These are phyloP conservation scores for Orussus abietinus DNA, from an alignment of 1,140 invertebrate genomes.

Conservation along the genomic window DNA sequence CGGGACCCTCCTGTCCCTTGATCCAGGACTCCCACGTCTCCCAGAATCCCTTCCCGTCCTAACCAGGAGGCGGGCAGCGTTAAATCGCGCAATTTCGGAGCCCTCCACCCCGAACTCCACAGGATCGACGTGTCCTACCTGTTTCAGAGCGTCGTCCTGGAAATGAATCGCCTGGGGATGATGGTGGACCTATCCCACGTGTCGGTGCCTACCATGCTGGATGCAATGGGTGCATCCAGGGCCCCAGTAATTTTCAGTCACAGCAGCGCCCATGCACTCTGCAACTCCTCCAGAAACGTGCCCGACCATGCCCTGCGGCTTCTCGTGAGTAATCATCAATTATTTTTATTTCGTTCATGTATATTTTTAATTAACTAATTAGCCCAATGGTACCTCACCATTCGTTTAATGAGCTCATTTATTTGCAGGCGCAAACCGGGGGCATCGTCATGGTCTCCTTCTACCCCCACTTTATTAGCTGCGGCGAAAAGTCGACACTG, in stretches of 20 bases:
- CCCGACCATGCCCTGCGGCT: conserved; percentile 75
- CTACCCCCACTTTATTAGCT: conserved; percentile 81
- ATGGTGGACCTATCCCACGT: conserved; percentile 87
- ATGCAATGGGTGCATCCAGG: conserved; percentile 67
- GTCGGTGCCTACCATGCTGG: conserved; percentile 73
- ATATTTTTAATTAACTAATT: too few species aligned
- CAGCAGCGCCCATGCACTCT: conserved; percentile 79
- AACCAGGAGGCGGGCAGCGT: too few species aligned
- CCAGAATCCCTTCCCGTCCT: too few species aligned
- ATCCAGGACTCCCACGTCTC: too few species aligned
- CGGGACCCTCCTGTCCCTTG: too few species aligned
- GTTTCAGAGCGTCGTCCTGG: conserved; percentile 69
- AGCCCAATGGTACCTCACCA: too few species aligned
- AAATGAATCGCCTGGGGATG: conserved; percentile 90
- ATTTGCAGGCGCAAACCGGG: conserved; percentile 68
- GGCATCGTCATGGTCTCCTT: conserved; percentile 90
- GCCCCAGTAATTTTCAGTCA: conserved; percentile 90
- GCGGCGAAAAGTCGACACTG: conserved; percentile 68
- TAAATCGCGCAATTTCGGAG: too few species aligned
- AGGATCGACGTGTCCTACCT: conserved; percentile 21
- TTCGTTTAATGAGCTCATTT: conserved; percentile 5
- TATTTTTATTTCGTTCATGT: too few species aligned
- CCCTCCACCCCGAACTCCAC: too few species aligned
- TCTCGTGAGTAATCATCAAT: conserved; percentile 60
- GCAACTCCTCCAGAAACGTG: conserved; percentile 81